Conservation (phyloP, 2,888 invertebrate genomes). For the Campoletis raptor region DNA sequence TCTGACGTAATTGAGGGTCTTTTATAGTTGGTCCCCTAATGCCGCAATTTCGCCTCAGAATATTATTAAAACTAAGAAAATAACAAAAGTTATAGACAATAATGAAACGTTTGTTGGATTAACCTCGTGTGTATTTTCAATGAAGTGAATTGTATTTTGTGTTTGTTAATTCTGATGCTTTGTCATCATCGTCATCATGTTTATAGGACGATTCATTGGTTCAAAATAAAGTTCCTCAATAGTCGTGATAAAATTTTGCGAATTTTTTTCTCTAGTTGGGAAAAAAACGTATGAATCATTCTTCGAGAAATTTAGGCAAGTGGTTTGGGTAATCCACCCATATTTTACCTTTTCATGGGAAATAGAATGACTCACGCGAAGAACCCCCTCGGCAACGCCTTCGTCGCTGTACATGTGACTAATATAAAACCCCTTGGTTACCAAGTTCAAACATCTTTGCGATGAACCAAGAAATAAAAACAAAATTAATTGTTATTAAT, state of each 20-base stretch:
- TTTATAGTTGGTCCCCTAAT: background rate
- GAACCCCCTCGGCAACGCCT: slow-evolving; percentile 33
- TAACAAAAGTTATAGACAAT: background rate
- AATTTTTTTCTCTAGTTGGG: background rate
- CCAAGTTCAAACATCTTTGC: slow-evolving; percentile 27
- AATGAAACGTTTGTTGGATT: background rate
- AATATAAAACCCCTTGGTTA: slow-evolving; percentile 31
- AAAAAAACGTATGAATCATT: slow-evolving; percentile 9
- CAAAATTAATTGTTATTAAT: background rate
- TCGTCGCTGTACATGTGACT: slow-evolving; percentile 41
- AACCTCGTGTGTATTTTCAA: background rate
- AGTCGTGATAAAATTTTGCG: background rate
- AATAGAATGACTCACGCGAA: slow-evolving; percentile 43
- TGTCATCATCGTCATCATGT: background rate
- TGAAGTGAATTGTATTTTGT: background rate
- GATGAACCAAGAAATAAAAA: background rate
- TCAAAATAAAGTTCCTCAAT: background rate
- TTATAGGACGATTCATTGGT: background rate
- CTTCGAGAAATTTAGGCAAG: slow-evolving; percentile 1
- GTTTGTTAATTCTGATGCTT: background rate
- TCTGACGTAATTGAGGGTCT: too few relatives aligned
- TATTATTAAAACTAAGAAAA: background rate
- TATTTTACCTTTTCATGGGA: slow-evolving; percentile 23
- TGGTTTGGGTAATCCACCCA: background rate
- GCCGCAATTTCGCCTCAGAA: background rate